A percentile compares a stretch with the other conserved stretches of the same genome.
phyloP scores from a whole-genome alignment of 2,113 vertebrate species.

The Sciurus niger region DNA sequence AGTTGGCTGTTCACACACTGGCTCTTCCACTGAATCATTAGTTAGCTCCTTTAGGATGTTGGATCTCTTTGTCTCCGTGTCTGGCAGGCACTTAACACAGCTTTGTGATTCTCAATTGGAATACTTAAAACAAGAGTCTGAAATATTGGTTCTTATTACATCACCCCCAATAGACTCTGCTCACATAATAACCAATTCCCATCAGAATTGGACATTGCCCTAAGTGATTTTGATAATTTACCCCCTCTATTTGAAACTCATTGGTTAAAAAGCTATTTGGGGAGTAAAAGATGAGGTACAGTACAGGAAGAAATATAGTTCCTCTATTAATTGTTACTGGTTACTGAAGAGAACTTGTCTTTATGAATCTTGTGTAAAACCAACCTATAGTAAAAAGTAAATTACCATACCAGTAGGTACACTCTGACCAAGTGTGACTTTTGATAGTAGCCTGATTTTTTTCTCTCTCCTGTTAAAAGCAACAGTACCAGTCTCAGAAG shows the following conservation, averaged over 20 bases:
- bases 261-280: constrained; percentile 6
- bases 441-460: constrained; percentile 31
- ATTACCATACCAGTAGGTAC: background rate
- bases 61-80: background rate
- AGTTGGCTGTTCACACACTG: background rate
- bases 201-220: background rate
- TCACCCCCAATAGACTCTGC: fast-evolving
- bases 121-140: background rate
- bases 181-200: too few relatives aligned
- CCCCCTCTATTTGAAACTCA: background rate
- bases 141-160: background rate
- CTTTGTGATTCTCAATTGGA: background rate
- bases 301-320: background rate
- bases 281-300: background rate
- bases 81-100: background rate
- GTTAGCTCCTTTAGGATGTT: background rate
- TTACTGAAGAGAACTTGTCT: constrained; percentile 2
- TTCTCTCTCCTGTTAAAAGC: constrained; percentile 17
- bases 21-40: background rate
- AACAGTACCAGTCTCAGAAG: background rate
- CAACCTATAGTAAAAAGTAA: constrained; percentile 6
- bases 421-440: background rate
- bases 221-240: background rate
- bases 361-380: background rate
- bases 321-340: background rate